phyloP scores from a whole-genome alignment of 2,888 invertebrate species.

The Eutolmus rufibarbis region DNA sequence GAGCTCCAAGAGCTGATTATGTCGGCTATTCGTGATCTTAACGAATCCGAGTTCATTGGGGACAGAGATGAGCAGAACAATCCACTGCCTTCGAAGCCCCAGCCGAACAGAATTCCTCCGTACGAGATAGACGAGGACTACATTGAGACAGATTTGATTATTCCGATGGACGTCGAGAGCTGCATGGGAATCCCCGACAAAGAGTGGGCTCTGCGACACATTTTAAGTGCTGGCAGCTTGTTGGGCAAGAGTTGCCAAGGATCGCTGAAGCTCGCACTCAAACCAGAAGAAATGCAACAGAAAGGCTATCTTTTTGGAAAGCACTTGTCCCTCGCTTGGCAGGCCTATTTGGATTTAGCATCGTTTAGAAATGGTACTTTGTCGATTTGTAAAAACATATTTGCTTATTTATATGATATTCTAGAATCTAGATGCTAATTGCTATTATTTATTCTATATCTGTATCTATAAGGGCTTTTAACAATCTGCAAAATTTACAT shows the following conservation, averaged over 20 bases:
- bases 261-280: conserved; percentile 84
- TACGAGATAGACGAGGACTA: conserved; percentile 55
- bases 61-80: conserved; percentile 86
- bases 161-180: conserved; percentile 66
- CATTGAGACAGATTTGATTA: conserved; percentile 61
- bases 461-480: neutral
- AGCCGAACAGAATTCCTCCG: conserved; percentile 5
- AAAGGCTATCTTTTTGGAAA: conserved; percentile 89
- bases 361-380: conserved; percentile 66
- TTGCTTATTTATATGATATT: too few species aligned
- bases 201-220: conserved; percentile 83
- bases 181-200: conserved; percentile 71
- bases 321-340: conserved; percentile 89
- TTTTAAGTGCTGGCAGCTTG: conserved; percentile 78
- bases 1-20: conserved; percentile 90
- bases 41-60: conserved; percentile 89
- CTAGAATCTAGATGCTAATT: too few species aligned
- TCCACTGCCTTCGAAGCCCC: conserved; percentile 78
- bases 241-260: conserved; percentile 84
- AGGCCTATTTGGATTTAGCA: conserved; percentile 79
- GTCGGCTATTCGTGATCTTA: conserved; percentile 85
- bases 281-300: conserved; percentile 75
- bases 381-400: too few species aligned
- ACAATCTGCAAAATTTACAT: neutral
- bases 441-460: too few species aligned